Evolutionary conservation across 2,113 vertebrate species (phyloP).

Genomic region (Rissa tridactyla): DNA sequence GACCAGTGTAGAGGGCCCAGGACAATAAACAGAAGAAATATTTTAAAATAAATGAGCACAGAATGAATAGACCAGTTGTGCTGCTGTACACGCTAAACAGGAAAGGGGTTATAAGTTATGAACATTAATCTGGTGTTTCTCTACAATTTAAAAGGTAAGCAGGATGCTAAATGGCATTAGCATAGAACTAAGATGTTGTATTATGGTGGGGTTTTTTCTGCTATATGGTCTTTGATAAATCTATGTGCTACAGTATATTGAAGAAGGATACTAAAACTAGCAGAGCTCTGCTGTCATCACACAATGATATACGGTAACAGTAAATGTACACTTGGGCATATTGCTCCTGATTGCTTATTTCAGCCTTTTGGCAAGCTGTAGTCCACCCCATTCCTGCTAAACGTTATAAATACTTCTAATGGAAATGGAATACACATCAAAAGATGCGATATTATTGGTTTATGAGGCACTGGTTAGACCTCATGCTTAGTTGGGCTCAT

Average conservation of each 20-base stretch:
- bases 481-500: neutral
- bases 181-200: neutral
- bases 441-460: conserved; percentile 20
- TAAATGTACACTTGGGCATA: neutral
- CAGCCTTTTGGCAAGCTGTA: neutral
- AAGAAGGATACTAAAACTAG: neutral
- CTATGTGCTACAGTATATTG: neutral
- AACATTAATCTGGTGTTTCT: neutral
- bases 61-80: conserved; percentile 6
- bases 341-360: neutral
- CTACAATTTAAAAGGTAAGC: neutral
- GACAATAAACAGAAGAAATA: conserved; percentile 31
- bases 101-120: neutral
- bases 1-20: neutral
- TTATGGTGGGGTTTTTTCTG: neutral
- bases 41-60: conserved; percentile 30
- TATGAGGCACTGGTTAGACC: neutral
- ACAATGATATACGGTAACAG: neutral
- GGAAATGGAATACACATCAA: conserved; percentile 9
- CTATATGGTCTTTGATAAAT: neutral
- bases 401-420: neutral
- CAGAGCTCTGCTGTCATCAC: neutral
- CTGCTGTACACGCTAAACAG: neutral
- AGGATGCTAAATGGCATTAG: neutral
- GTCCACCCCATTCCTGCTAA: neutral